Evolutionary conservation across 2,888 invertebrate genomes (phyloP).

Genomic region (Drosophila atroscutellata): DNA sequence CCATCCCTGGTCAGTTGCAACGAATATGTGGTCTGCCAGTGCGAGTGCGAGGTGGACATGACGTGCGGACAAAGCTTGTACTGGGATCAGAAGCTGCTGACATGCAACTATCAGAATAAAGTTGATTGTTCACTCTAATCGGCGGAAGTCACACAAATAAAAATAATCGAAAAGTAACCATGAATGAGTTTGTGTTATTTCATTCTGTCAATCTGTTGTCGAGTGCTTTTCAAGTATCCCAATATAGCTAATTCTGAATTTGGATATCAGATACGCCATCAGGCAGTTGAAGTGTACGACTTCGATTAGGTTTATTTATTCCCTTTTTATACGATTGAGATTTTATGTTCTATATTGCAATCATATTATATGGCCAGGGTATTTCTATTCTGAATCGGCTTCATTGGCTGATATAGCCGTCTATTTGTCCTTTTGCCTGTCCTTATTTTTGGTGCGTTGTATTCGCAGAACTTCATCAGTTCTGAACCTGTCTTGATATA

Average conservation of each 20-base stretch:
- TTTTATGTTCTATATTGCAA: too few relatives aligned
- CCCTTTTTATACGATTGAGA: not conserved
- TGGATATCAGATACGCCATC: not conserved
- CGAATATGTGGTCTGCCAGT: constrained; percentile 70
- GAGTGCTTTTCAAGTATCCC: not conserved
- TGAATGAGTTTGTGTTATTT: not conserved
- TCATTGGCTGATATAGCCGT: too few relatives aligned
- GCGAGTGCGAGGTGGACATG: constrained; percentile 76
- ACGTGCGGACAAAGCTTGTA: constrained; percentile 36
- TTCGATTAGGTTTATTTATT: not conserved
- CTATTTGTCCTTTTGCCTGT: too few relatives aligned
- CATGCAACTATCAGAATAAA: constrained; percentile 48
- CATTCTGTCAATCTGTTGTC: not conserved
- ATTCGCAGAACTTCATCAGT: too few relatives aligned
- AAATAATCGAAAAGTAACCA: not conserved
- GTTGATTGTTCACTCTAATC: constrained; percentile 48
- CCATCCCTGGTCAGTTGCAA: constrained; percentile 57
- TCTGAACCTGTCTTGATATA: not conserved
- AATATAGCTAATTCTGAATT: not conserved
- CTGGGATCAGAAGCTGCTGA: constrained; percentile 35
- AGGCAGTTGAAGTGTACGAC: not conserved
- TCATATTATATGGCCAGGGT: not conserved
- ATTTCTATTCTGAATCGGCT: not conserved
- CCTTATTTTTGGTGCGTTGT: too few relatives aligned
- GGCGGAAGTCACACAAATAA: not conserved